Evolutionary conservation across 2,797 vertebrate genomes (phyloP).

Genomic region (Macropodus opercularis): DNA sequence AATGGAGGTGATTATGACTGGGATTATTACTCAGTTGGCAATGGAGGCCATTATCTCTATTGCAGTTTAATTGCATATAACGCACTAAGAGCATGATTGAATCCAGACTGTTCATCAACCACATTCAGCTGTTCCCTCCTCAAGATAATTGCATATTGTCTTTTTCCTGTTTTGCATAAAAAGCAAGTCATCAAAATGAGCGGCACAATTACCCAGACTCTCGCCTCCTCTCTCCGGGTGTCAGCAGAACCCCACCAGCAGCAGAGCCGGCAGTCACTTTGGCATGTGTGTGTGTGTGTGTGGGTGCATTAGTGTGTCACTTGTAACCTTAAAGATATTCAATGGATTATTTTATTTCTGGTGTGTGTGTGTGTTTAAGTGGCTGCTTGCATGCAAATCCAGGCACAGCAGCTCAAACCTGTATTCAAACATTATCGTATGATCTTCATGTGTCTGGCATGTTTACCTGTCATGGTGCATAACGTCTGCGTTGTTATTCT

Average conservation of each 20-base stretch:
- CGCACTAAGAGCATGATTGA: constrained; percentile 85
- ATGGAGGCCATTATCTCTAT: constrained; percentile 85
- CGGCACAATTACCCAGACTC: constrained; percentile 82
- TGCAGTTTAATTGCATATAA: constrained; percentile 88
- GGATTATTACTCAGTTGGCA: constrained; percentile 84
- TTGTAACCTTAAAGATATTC: constrained; percentile 64
- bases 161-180: constrained; percentile 86
- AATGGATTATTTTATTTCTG: constrained; percentile 6
- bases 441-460: constrained; percentile 32
- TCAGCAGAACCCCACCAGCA: constrained; percentile 74
- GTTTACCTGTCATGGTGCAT: constrained; percentile 40
- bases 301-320: constrained; percentile 58
- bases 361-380: constrained; percentile 60
- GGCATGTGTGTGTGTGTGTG: constrained; percentile 49
- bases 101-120: constrained; percentile 85
- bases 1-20: constrained; percentile 84
- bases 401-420: constrained; percentile 41
- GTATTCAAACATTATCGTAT: constrained; percentile 36
- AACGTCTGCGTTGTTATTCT: constrained; percentile 39
- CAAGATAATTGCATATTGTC: constrained; percentile 87
- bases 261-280: constrained; percentile 55
- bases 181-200: constrained; percentile 84
- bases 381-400: constrained; percentile 56
- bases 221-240: constrained; percentile 77
- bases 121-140: constrained; percentile 83